Conservation (phyloP, 2,888 invertebrate genomes). For the Flexamia atlantica region DNA sequence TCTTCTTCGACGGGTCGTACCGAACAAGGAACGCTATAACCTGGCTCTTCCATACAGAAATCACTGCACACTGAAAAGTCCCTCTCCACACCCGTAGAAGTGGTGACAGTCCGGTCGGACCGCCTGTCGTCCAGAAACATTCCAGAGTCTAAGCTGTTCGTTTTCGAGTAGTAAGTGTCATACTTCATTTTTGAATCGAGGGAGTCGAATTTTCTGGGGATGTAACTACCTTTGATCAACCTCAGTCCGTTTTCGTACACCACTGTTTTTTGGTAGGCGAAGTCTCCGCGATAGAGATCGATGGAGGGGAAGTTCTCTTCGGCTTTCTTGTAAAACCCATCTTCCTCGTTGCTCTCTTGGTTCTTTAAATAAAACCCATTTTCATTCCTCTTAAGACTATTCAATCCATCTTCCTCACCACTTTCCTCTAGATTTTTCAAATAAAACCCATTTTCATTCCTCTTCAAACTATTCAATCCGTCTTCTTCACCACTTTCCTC, state of each 20-base stretch:
- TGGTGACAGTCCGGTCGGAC: conserved; percentile 19
- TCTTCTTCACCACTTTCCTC: conserved; percentile 54
- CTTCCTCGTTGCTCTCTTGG: conserved; percentile 45
- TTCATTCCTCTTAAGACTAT: conserved; percentile 36
- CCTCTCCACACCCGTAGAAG: conserved; percentile 5
- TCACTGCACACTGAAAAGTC: conserved; percentile 47
- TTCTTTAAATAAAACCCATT: not conserved
- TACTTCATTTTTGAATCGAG: not conserved
- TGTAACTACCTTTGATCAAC: conserved; percentile 15
- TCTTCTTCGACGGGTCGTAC: conserved; percentile 46
- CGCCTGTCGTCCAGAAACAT: conserved; percentile 43
- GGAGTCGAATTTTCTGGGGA: conserved; percentile 25
- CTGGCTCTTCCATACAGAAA: conserved; percentile 37
- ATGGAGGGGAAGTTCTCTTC: conserved; percentile 1
- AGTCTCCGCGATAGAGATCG: conserved; percentile 32
- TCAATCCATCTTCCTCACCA: conserved; percentile 26
- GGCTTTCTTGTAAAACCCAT: conserved; percentile 29
- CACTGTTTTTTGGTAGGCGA: conserved; percentile 45
- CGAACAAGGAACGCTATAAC: conserved; percentile 48
- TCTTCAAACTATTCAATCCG: conserved; percentile 45
- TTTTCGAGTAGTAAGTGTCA: not conserved
- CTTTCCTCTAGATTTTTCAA: conserved; percentile 44
- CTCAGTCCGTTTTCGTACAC: conserved; percentile 59
- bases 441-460: not conserved
- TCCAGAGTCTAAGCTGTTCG: conserved; percentile 41